Evolutionary conservation across 1,140 invertebrate genomes (phyloP), one percentile per base, ranked within the genome.

Genomic region (Caerostris extrusa): DNA sequence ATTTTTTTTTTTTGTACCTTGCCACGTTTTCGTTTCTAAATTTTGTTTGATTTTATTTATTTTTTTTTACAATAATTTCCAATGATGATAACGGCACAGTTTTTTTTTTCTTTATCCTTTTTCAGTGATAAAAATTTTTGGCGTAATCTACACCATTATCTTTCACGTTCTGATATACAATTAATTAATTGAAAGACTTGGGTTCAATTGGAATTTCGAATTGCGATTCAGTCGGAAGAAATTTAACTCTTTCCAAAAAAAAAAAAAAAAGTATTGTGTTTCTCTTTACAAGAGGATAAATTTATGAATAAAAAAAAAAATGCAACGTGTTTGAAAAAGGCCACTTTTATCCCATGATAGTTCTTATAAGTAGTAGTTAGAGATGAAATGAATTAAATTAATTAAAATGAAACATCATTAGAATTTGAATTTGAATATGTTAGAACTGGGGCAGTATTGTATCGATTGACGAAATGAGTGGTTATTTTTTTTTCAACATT

Each of bases 131-230:
- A 90, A 90, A 90, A 34, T 10, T 17, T 6, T 34, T 64, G 85
- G n/a, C 61, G 19, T 90, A 90, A 90, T 90, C 87, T 90, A 50
- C 67, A 56, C 64, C 64, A 55, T 69, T 90, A 57, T 17, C 53
- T 90, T 53, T 61, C 19, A 4, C 34, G 17, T 61, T 60, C 87
- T 69, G 71, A 50, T 69, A 57, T 69, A 10, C 64, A 90, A 90
- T 69, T 90, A 90, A 53, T 90, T 90, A 90, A 90, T 90, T 69
- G 64, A 69, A 90, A 90, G 60, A 56, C 14, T 90, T 19, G 64
- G 14, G 86, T 50, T 90, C 55, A 90, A 90, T 90, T 90, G 50
- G 8, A 90, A 71, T 90, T 71, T 71, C 12, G 87, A 53, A 90
- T 90, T 69, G 14, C 64, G 85, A 56, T 56, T 85, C 55, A 50